Conservation (phyloP, 1,140 invertebrate genomes). For the Drosophila lacteicornis region DNA sequence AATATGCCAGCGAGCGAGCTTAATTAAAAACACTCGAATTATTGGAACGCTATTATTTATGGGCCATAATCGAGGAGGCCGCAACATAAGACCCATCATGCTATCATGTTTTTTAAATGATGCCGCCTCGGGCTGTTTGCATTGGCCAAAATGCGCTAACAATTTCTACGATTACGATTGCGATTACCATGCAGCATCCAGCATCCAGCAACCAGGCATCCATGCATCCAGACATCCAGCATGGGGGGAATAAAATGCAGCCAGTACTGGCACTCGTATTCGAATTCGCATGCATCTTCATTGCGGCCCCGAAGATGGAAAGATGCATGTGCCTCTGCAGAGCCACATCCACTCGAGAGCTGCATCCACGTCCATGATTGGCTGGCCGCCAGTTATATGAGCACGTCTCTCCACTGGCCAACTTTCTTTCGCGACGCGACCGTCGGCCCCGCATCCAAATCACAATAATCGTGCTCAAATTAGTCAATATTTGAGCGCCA, state of each 20-base stretch:
- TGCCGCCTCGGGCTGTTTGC: conserved; percentile 75
- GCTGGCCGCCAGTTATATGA: conserved; percentile 71
- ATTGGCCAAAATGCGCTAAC: conserved; percentile 82
- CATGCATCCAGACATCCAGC: neutral
- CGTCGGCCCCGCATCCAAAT: conserved; percentile 62
- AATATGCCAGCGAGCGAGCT: conserved; percentile 56
- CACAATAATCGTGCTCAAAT: conserved; percentile 82
- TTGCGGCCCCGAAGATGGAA: conserved; percentile 45
- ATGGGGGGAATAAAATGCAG: conserved; percentile 8
- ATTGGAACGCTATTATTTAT: conserved; percentile 75
- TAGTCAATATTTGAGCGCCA: conserved; percentile 81
- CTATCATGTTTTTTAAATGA: conserved; percentile 79
- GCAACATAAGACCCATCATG: conserved; percentile 50
- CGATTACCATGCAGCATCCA: conserved; percentile 66
- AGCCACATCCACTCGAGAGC: conserved; percentile 54
- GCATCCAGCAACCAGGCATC: conserved; percentile 45
- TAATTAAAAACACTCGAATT: conserved; percentile 75
- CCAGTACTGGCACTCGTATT: conserved; percentile 35
- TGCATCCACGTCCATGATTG: conserved; percentile 67
- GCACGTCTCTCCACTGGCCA: conserved; percentile 62
- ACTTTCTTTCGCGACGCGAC: conserved; percentile 64
- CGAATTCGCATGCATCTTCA: conserved; percentile 71
- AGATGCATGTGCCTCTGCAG: conserved; percentile 65
- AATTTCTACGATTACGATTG: conserved; percentile 80
- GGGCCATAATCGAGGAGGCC: conserved; percentile 54